Evolutionary conservation across 2,113 vertebrate species (phyloP), one percentile per base, ranked within the genome.

Genomic region (Hippoglossus stenolepis): DNA sequence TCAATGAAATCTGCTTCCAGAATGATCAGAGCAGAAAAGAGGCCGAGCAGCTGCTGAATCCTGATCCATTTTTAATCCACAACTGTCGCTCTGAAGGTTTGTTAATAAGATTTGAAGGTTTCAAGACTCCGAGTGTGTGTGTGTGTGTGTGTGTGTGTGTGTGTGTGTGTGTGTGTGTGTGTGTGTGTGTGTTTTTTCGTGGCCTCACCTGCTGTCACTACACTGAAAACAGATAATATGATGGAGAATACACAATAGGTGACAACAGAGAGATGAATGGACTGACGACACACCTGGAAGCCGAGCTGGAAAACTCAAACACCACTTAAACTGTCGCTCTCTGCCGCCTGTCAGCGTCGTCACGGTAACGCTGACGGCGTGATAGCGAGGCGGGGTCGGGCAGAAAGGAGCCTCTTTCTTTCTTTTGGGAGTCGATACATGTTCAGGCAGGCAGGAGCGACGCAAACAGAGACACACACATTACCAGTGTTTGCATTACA

Each of bases 401-500:
- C 18, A 28, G 26, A 24, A 8, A 5, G n/a, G 4, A 43, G 20
- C 12, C 43, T 54, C 43, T 54, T 58, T 63, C 38, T 64, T 40
- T 40, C 64, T 60, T 26, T 64, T 60, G 73, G 28, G 58, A 71
- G 66, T 7, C 2, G 24, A 47, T 66, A 12, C 78, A 2, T 82
- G 90, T 88, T 80, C 28, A n/a, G 80, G 64, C 80, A 80, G 20
- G 85, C 49, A 56, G 38, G 15, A 26, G 35, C 62, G 21, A 54
- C 62, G 71, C 57, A 77, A 74, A 73, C 47, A 62, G 15, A 24
- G 51, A 73, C 68, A 79, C 60, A 71, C 61, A 58, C 15, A 40
- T 73, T 35, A 60, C n/a, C 67, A 1, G 18, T 72, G 79, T 90
- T 87, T 85, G 80, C 86, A 85, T 90, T 31, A 14, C 12, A 17